Conservation (phyloP, 1,140 invertebrate species). For the Drosophila virilis region DNA sequence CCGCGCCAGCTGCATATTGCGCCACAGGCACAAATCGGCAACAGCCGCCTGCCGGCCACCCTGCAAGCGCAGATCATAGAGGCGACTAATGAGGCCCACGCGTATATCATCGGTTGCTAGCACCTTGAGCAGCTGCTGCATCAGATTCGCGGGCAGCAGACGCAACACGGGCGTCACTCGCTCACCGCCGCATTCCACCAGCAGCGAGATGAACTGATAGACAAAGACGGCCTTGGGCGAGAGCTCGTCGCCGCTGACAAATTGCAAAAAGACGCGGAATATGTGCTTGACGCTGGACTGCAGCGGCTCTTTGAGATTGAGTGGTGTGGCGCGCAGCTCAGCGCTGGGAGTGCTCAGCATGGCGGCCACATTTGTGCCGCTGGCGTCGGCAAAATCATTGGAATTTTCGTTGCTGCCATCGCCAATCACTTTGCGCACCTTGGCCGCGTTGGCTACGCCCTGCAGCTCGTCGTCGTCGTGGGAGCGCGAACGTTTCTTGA, state of each 20-base stretch:
- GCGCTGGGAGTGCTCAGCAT: slow-evolving; percentile 30
- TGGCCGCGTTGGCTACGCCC: slow-evolving; percentile 84
- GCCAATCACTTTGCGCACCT: slow-evolving; percentile 87
- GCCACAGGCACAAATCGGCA: slow-evolving; percentile 91
- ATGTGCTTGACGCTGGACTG: slow-evolving; percentile 87
- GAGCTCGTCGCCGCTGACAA: slow-evolving; percentile 90
- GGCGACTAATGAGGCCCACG: slow-evolving; percentile 83
- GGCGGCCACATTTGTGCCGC: slow-evolving; percentile 71
- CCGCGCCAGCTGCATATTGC: slow-evolving; percentile 89
- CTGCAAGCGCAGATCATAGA: slow-evolving; percentile 91
- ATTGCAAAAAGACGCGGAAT: slow-evolving; percentile 89
- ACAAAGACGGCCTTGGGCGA: slow-evolving; percentile 95
- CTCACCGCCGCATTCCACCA: slow-evolving; percentile 92
- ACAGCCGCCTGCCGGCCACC: slow-evolving; percentile 91
- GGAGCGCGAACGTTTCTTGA: slow-evolving; percentile 87
- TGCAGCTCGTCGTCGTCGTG: slow-evolving; percentile 87
- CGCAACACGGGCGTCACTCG: slow-evolving; percentile 90
- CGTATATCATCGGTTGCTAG: slow-evolving; percentile 80
- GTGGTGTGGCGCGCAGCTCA: slow-evolving; percentile 50
- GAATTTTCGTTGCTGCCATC: slow-evolving; percentile 86
- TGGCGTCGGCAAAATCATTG: slow-evolving; percentile 86
- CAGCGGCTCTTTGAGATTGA: slow-evolving; percentile 87
- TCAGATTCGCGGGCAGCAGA: slow-evolving; percentile 90
- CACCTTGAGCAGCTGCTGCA: slow-evolving; percentile 92
- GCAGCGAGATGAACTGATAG: slow-evolving; percentile 91